Percentiles rank a stretch among this genome's conserved stretches.
Evolutionary conservation across 2,888 invertebrate genomes (phyloP).

Genomic region (Drosophila birchii): DNA sequence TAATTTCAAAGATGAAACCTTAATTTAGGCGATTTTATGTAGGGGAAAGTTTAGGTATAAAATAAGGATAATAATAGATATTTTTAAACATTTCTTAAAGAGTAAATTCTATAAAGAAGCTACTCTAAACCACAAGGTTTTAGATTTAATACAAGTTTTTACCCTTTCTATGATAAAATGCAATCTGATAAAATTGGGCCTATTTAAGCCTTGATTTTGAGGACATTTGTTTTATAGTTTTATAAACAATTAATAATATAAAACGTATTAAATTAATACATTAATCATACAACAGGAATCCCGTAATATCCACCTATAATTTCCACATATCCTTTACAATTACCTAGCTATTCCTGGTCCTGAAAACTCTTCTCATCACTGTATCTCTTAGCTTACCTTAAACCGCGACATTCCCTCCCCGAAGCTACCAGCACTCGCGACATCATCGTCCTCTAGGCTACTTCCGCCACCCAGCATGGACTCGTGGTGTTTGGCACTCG

Average conservation of each 20-base stretch:
- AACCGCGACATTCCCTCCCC: slow-evolving; percentile 66
- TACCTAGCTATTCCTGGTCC: not conserved
- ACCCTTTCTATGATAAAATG: too few relatives aligned
- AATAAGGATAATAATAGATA: not conserved
- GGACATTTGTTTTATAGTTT: too few relatives aligned
- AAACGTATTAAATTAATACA: too few relatives aligned
- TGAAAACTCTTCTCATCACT: not conserved
- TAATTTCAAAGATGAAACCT: too few relatives aligned
- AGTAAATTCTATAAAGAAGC: too few relatives aligned
- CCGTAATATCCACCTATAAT: not conserved
- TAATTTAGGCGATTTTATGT: too few relatives aligned
- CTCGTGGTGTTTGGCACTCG: slow-evolving; percentile 66
- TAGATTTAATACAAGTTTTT: too few relatives aligned
- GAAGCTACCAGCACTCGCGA: slow-evolving; percentile 67
- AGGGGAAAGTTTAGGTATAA: not conserved
- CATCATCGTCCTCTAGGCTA: slow-evolving; percentile 68
- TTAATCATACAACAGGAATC: not conserved
- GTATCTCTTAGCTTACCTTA: slow-evolving; percentile 58
- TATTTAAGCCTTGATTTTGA: not conserved
- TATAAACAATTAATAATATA: too few relatives aligned
- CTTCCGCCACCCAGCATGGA: slow-evolving; percentile 71
- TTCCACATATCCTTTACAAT: not conserved
- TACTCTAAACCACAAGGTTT: too few relatives aligned
- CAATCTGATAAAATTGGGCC: too few relatives aligned
- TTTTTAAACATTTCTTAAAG: too few relatives aligned